Evolutionary conservation across 2,113 vertebrate species (phyloP).

Genomic region (Ascaphus truei): DNA sequence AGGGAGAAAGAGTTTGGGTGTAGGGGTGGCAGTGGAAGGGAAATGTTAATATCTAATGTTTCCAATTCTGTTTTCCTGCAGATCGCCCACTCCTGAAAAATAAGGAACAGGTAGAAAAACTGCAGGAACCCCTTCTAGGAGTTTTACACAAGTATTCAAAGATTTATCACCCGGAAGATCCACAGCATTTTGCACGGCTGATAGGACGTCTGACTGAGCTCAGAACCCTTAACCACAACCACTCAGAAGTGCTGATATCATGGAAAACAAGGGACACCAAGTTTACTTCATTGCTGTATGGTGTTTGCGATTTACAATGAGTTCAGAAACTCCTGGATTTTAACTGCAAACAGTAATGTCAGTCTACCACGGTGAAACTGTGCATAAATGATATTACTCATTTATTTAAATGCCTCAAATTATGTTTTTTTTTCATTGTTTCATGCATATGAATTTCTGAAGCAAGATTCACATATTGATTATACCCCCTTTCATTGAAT

Average conservation of each 20-base stretch:
- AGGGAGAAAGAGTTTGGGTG: too few relatives aligned
- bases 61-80: too few relatives aligned
- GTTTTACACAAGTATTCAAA: constrained; percentile 78
- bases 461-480: too few relatives aligned
- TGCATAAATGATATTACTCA: neutral
- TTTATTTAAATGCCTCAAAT: constrained; percentile 8
- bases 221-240: constrained; percentile 79
- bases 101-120: constrained; percentile 75
- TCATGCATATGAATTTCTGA: neutral
- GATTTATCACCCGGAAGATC: constrained; percentile 64
- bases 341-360: too few relatives aligned
- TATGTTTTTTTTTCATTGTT: neutral
- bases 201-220: constrained; percentile 83
- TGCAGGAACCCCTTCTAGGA: constrained; percentile 83
- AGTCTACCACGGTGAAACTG: neutral
- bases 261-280: constrained; percentile 51
- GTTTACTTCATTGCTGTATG: constrained; percentile 47
- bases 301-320: constrained; percentile 59
- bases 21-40: too few relatives aligned
- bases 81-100: constrained; percentile 76
- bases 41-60: too few relatives aligned
- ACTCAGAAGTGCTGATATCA: constrained; percentile 71
- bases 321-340: neutral
- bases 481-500: too few relatives aligned
- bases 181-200: constrained; percentile 78